phyloP scores from a whole-genome alignment of 2,113 vertebrate genomes.

The Hipposideros armiger region DNA sequence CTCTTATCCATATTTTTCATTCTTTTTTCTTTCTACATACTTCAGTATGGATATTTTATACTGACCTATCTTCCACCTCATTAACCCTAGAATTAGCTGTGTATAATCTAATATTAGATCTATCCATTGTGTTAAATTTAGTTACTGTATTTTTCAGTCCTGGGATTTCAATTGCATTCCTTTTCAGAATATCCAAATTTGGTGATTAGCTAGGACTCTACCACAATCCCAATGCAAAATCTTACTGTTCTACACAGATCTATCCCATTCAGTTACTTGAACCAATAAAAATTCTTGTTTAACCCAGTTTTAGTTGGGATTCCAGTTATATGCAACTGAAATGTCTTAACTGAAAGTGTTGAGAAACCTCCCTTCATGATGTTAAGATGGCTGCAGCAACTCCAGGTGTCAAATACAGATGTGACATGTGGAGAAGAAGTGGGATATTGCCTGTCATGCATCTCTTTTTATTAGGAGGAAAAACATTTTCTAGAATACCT shows the following conservation, averaged over 20 bases:
- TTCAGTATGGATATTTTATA: constrained; percentile 25
- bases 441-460: background rate
- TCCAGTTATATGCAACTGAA: background rate
- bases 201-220: background rate
- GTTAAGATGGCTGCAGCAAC: background rate
- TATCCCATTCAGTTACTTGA: background rate
- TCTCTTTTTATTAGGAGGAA: background rate
- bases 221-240: background rate
- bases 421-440: background rate
- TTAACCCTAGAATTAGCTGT: background rate
- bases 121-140: background rate
- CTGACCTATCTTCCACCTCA: background rate
- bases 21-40: background rate
- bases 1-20: background rate
- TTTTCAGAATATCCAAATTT: background rate
- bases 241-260: constrained; percentile 5
- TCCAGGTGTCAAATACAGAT: background rate
- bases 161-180: background rate
- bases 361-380: background rate
- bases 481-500: background rate
- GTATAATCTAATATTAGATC: background rate
- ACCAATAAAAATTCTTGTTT: background rate
- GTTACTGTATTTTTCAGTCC: background rate
- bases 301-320: background rate
- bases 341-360: background rate